Base-by-base conservation (phyloP, 2,888 invertebrate species). In the Andrena minutula region DNA sequence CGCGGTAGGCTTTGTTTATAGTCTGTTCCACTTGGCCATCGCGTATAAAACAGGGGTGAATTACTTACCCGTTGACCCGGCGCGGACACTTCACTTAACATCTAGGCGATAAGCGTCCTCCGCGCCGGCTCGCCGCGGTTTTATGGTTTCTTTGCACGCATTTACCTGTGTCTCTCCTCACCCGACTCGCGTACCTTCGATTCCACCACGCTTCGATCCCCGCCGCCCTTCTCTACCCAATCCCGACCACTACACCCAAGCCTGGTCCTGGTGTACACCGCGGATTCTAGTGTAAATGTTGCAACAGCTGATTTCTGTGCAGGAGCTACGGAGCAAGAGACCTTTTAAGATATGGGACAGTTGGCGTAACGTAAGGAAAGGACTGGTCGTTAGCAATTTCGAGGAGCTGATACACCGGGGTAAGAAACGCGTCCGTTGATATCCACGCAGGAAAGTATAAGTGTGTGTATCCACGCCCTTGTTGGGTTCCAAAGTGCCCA, bases 281-380 rank as follows among this genome's bases (percentile, higher is more conserved):
- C 56, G 6, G 26, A 23, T 26, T 1, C 0, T 3, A 23, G 26
- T 26, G 56, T 56, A 26, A 56, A 20, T 56, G 20, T 12, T 51
- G 30, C 28, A 64, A 53, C 56, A 2, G 53, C 30, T 73, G 12
- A 65, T 88, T 72, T 86, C 79, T 84, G 72, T 95, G 84, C 95
- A 98, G 98, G 98, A 98, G 96, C 97, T 97, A 96, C 97, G 98
- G 96, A 97, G 97, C 96, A 98, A 98, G 96, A 97, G 98, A 96
- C 98, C 98, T 96, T 97, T 98, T 96, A 98, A 98, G 96, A 97
- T 98, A 97, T 98, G 98, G 98, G 98, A 98, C 96, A 97, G 98
- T 95, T 97, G 97, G 96, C 96, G 98, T 95, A 98, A 97, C 96
- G 97, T 98, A 94, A 96, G 98, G 95, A 98, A 98, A 95, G 98